Percentiles rank a stretch among this genome's conserved stretches.
Evolutionary conservation across 1,140 invertebrate species (phyloP).

Genomic region (Bilobella aurantiaca): DNA sequence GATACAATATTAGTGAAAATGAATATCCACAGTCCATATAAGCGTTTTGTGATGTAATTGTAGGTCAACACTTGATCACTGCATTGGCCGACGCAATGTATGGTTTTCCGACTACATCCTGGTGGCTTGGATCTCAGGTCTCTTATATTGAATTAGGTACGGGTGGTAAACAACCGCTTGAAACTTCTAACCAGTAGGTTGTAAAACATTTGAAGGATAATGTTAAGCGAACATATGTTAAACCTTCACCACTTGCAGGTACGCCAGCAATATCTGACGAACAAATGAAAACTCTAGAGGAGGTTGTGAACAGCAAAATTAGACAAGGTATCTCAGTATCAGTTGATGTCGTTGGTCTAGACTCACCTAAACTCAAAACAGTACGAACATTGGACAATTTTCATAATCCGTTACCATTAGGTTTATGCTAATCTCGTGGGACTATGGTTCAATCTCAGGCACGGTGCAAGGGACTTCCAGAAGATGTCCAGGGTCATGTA

Average conservation of each 20-base stretch:
- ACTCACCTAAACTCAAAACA: conserved; percentile 49
- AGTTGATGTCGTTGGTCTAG: conserved; percentile 51
- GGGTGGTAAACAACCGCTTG: too few species aligned
- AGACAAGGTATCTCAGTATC: conserved; percentile 48
- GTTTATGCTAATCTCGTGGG: too few species aligned
- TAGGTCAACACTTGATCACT: conserved; percentile 72
- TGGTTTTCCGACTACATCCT: conserved; percentile 58
- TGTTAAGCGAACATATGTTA: too few species aligned
- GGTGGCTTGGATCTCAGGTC: conserved; percentile 62
- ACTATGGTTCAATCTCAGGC: conserved; percentile 40
- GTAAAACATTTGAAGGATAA: too few species aligned
- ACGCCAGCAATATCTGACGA: conserved; percentile 43
- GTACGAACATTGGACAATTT: too few species aligned
- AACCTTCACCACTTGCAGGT: too few species aligned
- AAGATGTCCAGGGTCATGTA: conserved; percentile 60
- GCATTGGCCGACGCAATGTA: conserved; percentile 60
- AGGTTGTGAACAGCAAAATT: conserved; percentile 58
- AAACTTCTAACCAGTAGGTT: too few species aligned
- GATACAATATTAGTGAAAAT: too few species aligned
- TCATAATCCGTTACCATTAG: too few species aligned
- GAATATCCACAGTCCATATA: neutral
- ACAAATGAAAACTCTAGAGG: conserved; percentile 49
- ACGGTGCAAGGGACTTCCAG: conserved; percentile 57
- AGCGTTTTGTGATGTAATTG: neutral
- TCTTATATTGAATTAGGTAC: conserved; percentile 55